Evolutionary conservation across 1,140 invertebrate species (phyloP).

Genomic region (Hermetia illucens): DNA sequence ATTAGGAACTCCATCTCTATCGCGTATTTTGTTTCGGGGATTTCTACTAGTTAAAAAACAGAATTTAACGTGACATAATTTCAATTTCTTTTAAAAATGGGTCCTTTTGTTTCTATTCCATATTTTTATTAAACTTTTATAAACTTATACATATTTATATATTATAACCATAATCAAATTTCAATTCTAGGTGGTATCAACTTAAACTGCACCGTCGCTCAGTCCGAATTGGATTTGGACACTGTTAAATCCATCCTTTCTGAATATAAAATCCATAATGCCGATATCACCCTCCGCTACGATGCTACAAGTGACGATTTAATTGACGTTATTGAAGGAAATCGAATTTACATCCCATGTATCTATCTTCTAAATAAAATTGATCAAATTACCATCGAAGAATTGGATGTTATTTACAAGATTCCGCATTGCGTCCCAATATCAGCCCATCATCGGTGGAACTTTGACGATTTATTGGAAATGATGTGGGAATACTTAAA

Average conservation of each 20-base stretch:
- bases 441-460: slow-evolving; percentile 99
- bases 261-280: slow-evolving; percentile 98
- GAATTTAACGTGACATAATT: too few species aligned
- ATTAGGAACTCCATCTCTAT: too few species aligned
- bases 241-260: slow-evolving; percentile 91
- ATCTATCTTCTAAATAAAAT: slow-evolving; percentile 99
- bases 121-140: too few species aligned
- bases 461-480: slow-evolving; percentile 97
- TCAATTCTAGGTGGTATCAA: slow-evolving; percentile 48
- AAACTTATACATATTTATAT: too few species aligned
- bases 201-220: slow-evolving; percentile 73
- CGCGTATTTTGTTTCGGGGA: too few species aligned
- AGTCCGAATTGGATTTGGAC: slow-evolving; percentile 91
- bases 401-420: slow-evolving; percentile 97
- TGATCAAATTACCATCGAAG: slow-evolving; percentile 90
- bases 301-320: slow-evolving; percentile 96
- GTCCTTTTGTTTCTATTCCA: too few species aligned
- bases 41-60: too few species aligned
- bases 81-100: too few species aligned
- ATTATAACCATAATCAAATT: neutral
- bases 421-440: slow-evolving; percentile 99
- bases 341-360: slow-evolving; percentile 94
- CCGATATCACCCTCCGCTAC: slow-evolving; percentile 85
- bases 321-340: slow-evolving; percentile 98
- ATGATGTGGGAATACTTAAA: slow-evolving; percentile 99